These are phyloP conservation scores for Clarias pachynema DNA, from an alignment of 2,797 vertebrate species.

Conservation along the genomic window DNA sequence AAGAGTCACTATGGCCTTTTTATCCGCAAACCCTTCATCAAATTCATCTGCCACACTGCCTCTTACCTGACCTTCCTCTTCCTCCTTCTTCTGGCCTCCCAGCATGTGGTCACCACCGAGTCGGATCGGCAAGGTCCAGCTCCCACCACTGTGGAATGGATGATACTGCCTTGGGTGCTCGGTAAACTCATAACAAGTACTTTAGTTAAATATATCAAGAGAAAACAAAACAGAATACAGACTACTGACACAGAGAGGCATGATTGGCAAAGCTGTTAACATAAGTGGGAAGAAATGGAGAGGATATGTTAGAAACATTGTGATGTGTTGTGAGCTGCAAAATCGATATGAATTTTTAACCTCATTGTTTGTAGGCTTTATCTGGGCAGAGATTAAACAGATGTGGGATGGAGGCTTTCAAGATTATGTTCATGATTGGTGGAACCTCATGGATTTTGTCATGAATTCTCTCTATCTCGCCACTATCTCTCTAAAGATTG, in stretches of 20 bases:
- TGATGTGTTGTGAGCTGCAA: not conserved
- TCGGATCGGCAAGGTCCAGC: slow-evolving; percentile 84
- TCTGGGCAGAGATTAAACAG: slow-evolving; percentile 99
- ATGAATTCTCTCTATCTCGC: slow-evolving; percentile 98
- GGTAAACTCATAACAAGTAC: slow-evolving; percentile 67
- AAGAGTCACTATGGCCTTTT: slow-evolving; percentile 95
- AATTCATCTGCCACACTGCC: slow-evolving; percentile 99
- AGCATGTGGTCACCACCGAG: slow-evolving; percentile 89
- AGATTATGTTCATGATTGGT: slow-evolving; percentile 98
- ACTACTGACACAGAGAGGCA: not conserved
- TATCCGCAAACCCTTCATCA: slow-evolving; percentile 99
- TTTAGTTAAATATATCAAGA: not conserved
- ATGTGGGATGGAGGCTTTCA: slow-evolving; percentile 99
- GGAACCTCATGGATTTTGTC: slow-evolving; percentile 99
- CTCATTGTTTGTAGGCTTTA: slow-evolving; percentile 82
- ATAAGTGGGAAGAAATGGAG: slow-evolving; percentile 16
- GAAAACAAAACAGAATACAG: not conserved
- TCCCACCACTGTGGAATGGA: slow-evolving; percentile 96
- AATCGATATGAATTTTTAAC: not conserved
- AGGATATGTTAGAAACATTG: slow-evolving; percentile 11
- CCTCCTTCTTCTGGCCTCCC: slow-evolving; percentile 93
- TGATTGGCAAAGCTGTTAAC: slow-evolving; percentile 14
- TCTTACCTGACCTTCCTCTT: slow-evolving; percentile 99
- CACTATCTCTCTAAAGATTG: slow-evolving; percentile 97
- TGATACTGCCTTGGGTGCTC: slow-evolving; percentile 93